Conservation (phyloP, 2,888 invertebrate species). For the Ormyrus thymus region DNA sequence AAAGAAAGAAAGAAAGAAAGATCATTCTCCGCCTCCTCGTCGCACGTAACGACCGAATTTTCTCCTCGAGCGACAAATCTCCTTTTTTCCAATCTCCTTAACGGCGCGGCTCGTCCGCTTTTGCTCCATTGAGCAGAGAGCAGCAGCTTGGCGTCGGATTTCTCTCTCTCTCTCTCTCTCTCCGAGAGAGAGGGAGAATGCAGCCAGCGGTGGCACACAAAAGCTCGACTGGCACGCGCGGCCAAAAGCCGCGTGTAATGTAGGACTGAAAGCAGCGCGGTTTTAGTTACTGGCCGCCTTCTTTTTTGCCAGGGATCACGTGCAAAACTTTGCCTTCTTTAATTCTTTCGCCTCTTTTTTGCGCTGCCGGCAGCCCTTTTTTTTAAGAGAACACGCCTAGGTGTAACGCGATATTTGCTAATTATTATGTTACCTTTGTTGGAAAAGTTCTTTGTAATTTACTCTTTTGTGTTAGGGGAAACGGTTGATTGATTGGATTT, state of each 20-base stretch:
- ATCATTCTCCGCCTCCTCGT: background rate
- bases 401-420: conserved; percentile 3
- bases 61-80: conserved; percentile 36
- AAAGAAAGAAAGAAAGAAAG: background rate
- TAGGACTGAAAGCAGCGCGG: conserved; percentile 15
- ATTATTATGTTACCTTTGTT: no score
- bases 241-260: background rate
- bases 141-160: conserved; percentile 8
- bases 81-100: conserved; percentile 34
- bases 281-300: conserved; percentile 25
- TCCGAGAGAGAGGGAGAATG: background rate
- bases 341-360: background rate
- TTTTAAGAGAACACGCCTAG: background rate
- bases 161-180: conserved; percentile 14
- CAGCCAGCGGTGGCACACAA: background rate
- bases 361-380: background rate
- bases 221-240: background rate
- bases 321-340: background rate
- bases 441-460: no score
- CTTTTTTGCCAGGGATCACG: background rate
- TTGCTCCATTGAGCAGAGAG: conserved; percentile 23
- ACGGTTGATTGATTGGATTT: no score
- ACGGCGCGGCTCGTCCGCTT: conserved; percentile 12
- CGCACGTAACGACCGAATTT: conserved; percentile 13
- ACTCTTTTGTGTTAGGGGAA: no score